Conservation (phyloP, 1,140 invertebrate species). For the Drosophila miranda region DNA sequence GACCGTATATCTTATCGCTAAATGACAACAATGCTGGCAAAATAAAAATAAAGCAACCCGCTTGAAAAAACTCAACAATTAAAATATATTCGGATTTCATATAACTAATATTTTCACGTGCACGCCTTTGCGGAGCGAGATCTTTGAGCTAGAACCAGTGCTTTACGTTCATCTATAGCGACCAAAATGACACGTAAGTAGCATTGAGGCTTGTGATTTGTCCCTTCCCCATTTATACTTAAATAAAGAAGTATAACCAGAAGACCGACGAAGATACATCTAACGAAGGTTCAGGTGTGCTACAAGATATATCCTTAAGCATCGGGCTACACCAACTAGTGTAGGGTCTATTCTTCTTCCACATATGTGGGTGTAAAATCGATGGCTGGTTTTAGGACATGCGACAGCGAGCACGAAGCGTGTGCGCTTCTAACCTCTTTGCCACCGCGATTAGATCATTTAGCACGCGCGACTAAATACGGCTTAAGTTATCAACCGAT, state of each 20-base stretch:
- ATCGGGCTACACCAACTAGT: too few relatives aligned
- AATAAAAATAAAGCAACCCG: too few relatives aligned
- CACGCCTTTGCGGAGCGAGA: too few relatives aligned
- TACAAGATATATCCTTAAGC: too few relatives aligned
- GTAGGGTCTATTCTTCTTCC: background rate
- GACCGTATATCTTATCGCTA: too few relatives aligned
- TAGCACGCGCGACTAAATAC: conserved; percentile 30
- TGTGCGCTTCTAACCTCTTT: conserved; percentile 40
- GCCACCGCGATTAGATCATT: conserved; percentile 14
- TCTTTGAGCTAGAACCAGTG: background rate
- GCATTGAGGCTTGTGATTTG: background rate
- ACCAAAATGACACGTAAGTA: conserved; percentile 52
- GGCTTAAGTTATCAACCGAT: background rate
- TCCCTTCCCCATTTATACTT: background rate
- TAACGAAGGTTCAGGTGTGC: too few relatives aligned
- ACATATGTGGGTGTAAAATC: conserved; percentile 20
- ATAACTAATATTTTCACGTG: too few relatives aligned
- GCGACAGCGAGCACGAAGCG: background rate
- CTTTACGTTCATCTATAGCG: too few relatives aligned
- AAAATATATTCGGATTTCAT: too few relatives aligned
- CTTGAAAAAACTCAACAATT: too few relatives aligned
- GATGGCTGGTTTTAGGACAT: conserved; percentile 21
- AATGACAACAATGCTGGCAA: too few relatives aligned
- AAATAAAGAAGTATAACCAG: background rate
- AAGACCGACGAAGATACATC: too few relatives aligned